phyloP scores from a whole-genome alignment of 2,113 vertebrate species.

The Myocastor coypus region DNA sequence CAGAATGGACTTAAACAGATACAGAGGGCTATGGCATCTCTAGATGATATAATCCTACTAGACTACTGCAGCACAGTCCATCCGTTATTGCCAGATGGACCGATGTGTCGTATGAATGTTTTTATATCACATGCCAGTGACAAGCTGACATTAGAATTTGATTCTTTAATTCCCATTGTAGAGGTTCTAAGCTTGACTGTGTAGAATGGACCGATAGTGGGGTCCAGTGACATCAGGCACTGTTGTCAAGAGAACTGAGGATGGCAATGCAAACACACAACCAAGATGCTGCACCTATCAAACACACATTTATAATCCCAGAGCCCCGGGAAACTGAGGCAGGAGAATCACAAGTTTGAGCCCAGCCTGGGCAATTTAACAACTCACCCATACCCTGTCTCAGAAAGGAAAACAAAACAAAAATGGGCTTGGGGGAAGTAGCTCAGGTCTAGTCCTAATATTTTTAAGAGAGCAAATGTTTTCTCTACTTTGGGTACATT shows the following conservation, averaged over 20 bases:
- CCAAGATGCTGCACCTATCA: not conserved
- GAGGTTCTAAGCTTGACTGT: fast-evolving
- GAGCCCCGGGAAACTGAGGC: not conserved
- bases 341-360: not conserved
- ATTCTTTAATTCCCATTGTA: too few relatives aligned
- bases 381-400: not conserved
- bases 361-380: not conserved
- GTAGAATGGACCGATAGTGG: fast-evolving
- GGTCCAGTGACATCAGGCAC: not conserved
- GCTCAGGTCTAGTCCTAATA: not conserved
- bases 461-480: fast-evolving
- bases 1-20: too few relatives aligned
- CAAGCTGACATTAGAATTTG: not conserved
- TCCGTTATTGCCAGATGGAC: not conserved
- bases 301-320: not conserved
- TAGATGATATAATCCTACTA: too few relatives aligned
- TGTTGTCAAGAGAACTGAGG: not conserved
- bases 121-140: not conserved
- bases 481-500: not conserved
- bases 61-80: not conserved
- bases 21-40: not conserved
- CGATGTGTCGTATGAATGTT: not conserved
- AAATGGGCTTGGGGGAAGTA: not conserved
- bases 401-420: not conserved
- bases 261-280: too few relatives aligned